Base-by-base conservation (phyloP, 2,888 invertebrate genomes). In the Marronus borbonicus region DNA sequence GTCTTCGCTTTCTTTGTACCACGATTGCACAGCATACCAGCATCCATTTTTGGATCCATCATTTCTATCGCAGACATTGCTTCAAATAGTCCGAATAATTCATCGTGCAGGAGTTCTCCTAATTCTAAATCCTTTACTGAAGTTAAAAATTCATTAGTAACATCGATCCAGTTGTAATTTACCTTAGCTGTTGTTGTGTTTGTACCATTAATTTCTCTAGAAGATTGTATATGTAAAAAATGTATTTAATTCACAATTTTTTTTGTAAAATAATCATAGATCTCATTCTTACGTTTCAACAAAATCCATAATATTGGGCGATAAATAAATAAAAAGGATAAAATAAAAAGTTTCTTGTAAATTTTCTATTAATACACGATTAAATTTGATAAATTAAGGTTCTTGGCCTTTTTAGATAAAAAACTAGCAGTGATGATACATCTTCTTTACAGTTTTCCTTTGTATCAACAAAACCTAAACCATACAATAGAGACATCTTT, bases 41-140 rank as follows among this genome's bases (percentile, higher is more conserved):
- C 98, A 91, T 99, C 99, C 99, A 99, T 99, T 91, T 99, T 99
- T 0, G 99, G 98, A 88, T 99, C 99, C 99, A 99, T 99, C 96
- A 99, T 98, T 89, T 99, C 99, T 84, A 99, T 99, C 0, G 99
- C 99, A 0, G 98, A 98, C 99, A 99, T 99, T 0, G 98, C 99
- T 88, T 99, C 99, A 89, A 97, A 97, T 55, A 99, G 90, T 2
- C 98, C 97, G 90, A 95, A 97, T 24, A 95, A 89, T 74, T 96
- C 95, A 91, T 98, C 97, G 85, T 98, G 98, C 7, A 98, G 90
- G 49, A 98, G 89, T 88, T 98, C 98, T 2, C 98, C 98, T 72
- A 98, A 90, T 84, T 94, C 91, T 79, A 98, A 89, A 86, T 96
- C 97, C 89, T 91, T 90, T 76, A 93, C 92, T 1, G 93, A 90